Evolutionary conservation across 2,888 invertebrate species (phyloP).

Genomic region (Trilocha varians): DNA sequence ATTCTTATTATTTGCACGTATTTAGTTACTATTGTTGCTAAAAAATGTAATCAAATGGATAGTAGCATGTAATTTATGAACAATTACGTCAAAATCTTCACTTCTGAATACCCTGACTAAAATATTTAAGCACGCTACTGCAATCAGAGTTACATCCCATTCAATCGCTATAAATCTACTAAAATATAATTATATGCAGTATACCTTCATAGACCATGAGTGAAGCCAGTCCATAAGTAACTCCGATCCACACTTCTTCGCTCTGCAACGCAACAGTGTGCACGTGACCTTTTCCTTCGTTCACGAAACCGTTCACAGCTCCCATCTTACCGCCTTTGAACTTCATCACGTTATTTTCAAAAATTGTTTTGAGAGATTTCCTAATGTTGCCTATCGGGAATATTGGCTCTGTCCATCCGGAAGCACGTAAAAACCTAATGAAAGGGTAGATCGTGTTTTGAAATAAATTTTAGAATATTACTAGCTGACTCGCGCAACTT

Average conservation of each 20-base stretch:
- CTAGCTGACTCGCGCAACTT: no score
- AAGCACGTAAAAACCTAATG: slow-evolving; percentile 52
- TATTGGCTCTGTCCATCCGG: slow-evolving; percentile 70
- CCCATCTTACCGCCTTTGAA: slow-evolving; percentile 88
- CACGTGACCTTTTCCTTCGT: slow-evolving; percentile 70
- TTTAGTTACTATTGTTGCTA: no score
- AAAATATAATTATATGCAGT: background rate
- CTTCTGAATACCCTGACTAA: no score
- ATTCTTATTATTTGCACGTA: no score
- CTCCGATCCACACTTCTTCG: slow-evolving; percentile 95
- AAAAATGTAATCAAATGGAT: no score
- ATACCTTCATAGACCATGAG: slow-evolving; percentile 85
- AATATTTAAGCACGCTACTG: no score
- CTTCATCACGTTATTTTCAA: slow-evolving; percentile 85
- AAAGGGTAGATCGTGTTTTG: background rate
- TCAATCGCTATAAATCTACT: no score
- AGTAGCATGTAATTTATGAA: no score
- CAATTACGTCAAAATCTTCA: no score
- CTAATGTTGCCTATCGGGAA: slow-evolving; percentile 84
- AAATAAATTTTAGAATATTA: no score
- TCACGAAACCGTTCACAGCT: slow-evolving; percentile 91
- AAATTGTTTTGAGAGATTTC: slow-evolving; percentile 81
- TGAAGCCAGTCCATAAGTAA: slow-evolving; percentile 88
- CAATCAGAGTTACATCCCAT: no score
- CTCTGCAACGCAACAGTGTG: slow-evolving; percentile 86